These are phyloP conservation scores for Oncorhynchus kisutch DNA, from an alignment of 2,113 vertebrate species.

Conservation along the genomic window DNA sequence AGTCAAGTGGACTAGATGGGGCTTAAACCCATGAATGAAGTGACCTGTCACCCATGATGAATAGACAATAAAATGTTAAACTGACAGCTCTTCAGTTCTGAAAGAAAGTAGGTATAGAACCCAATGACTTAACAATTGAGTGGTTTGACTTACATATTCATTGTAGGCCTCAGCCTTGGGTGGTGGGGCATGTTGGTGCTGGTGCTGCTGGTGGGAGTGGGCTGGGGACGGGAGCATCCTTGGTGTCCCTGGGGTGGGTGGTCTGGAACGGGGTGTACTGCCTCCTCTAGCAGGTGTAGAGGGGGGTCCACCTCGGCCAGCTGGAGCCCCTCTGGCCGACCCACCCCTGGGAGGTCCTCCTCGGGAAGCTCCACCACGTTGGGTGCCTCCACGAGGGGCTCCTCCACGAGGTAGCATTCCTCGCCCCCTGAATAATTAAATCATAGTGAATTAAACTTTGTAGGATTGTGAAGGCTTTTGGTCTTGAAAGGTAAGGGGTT, in stretches of 20 bases:
- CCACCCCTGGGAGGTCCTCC: conserved; percentile 82
- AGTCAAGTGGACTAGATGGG: too few species aligned
- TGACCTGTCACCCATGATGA: too few species aligned
- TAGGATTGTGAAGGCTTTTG: neutral
- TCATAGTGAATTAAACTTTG: too few species aligned
- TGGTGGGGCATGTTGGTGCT: conserved; percentile 65
- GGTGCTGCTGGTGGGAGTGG: conserved; percentile 71
- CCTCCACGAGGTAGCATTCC: conserved; percentile 77
- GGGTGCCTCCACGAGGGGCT: conserved; percentile 71
- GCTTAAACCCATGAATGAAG: too few species aligned
- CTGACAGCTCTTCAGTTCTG: too few species aligned
- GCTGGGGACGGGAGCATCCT: conserved; percentile 84
- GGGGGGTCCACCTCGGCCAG: conserved; percentile 81
- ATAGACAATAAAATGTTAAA: too few species aligned
- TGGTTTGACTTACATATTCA: conserved; percentile 82
- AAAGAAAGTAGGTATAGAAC: neutral
- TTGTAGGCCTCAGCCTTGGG: conserved; percentile 84
- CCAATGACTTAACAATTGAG: neutral
- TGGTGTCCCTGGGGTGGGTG: conserved; percentile 78
- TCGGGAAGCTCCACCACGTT: conserved; percentile 81
- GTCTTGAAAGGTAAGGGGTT: neutral
- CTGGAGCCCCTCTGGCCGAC: conserved; percentile 79
- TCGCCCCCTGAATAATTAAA: conserved; percentile 74
- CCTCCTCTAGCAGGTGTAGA: conserved; percentile 79
- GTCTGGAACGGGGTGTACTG: conserved; percentile 79